phyloP scores from a whole-genome alignment of 1,140 invertebrate species.

The Panagrolaimus sp. region DNA sequence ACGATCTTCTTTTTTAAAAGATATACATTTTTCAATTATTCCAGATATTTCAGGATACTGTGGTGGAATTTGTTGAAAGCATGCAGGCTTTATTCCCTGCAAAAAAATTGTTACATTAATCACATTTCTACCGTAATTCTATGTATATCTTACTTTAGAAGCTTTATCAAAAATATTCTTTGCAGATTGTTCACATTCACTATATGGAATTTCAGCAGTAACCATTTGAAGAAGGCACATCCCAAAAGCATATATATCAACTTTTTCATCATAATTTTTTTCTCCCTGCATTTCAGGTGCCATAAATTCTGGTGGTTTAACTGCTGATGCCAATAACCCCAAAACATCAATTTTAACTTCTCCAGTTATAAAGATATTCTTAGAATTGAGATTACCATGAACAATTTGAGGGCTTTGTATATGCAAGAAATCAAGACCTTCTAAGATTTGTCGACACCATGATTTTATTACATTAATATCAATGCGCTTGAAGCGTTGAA shows the following conservation, averaged over 20 bases:
- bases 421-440: slow-evolving; percentile 92
- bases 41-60: slow-evolving; percentile 86
- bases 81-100: slow-evolving; percentile 89
- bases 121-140: too few relatives aligned
- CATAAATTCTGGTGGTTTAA: slow-evolving; percentile 66
- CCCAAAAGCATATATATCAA: slow-evolving; percentile 98
- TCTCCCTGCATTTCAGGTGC: slow-evolving; percentile 93
- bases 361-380: slow-evolving; percentile 92
- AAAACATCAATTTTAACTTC: slow-evolving; percentile 98
- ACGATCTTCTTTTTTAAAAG: slow-evolving; percentile 78
- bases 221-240: slow-evolving; percentile 99
- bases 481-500: slow-evolving; percentile 92
- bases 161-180: slow-evolving; percentile 96
- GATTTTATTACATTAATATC: slow-evolving; percentile 93
- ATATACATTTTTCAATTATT: slow-evolving; percentile 92
- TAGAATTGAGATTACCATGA: slow-evolving; percentile 77
- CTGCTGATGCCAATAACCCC: slow-evolving; percentile 94
- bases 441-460: slow-evolving; percentile 94
- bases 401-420: slow-evolving; percentile 94
- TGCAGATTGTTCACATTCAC: slow-evolving; percentile 92
- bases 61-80: slow-evolving; percentile 77
- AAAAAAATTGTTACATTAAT: slow-evolving; percentile 40
- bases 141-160: slow-evolving; percentile 69
- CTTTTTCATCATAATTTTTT: slow-evolving; percentile 96
- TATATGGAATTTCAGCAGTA: slow-evolving; percentile 97